phyloP scores from a whole-genome alignment of 2,113 vertebrate genomes.

The Pagrus major region DNA sequence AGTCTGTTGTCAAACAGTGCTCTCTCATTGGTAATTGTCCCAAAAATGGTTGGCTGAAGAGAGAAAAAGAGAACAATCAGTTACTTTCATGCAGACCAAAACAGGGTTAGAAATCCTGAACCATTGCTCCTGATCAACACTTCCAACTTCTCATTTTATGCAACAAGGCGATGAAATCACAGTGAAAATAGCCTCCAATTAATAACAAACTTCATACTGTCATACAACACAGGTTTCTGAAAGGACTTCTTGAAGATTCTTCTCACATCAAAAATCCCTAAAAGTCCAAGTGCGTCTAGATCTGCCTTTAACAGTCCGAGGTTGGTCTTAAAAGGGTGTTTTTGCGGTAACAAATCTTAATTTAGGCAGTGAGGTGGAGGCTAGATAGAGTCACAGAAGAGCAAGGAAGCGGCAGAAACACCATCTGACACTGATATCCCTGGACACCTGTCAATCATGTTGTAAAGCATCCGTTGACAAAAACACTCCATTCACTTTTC shows the following conservation, averaged over 20 bases:
- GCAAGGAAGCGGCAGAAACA: not conserved
- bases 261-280: not conserved
- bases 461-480: not conserved
- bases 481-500: no score
- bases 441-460: not conserved
- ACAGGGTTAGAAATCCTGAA: not conserved
- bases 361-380: not conserved
- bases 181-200: not conserved
- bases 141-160: not conserved
- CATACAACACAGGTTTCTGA: not conserved
- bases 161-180: not conserved
- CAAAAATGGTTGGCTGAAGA: conserved; percentile 32
- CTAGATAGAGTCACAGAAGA: not conserved
- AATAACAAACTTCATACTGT: not conserved
- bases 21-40: conserved; percentile 36
- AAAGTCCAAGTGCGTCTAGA: not conserved
- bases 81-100: not conserved
- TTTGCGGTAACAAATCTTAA: not conserved
- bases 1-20: conserved; percentile 28
- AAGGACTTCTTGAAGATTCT: not conserved
- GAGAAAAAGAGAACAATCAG: not conserved
- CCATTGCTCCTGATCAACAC: not conserved
- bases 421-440: not conserved
- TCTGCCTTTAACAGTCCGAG: not conserved
- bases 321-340: not conserved